A percentile compares a stretch with the other conserved stretches of the same genome.
phyloP scores from a whole-genome alignment of 1,140 invertebrate genomes.

The Drosophila varians region DNA sequence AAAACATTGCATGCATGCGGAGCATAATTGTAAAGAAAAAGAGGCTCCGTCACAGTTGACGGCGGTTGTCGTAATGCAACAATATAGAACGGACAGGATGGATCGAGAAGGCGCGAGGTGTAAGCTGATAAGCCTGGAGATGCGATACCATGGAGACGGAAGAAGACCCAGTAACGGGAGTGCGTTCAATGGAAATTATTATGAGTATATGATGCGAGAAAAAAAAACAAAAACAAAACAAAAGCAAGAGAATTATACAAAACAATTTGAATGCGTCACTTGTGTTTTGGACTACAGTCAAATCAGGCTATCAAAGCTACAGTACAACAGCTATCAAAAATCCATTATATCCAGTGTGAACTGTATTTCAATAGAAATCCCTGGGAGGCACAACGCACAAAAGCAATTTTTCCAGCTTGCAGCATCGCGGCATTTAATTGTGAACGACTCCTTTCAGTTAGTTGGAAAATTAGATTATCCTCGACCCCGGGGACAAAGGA shows the following conservation, averaged over 20 bases:
- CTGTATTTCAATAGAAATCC: slow-evolving; percentile 59
- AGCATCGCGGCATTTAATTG: slow-evolving; percentile 30
- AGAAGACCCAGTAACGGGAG: slow-evolving; percentile 11
- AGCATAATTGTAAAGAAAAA: slow-evolving; percentile 48
- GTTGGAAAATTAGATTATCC: slow-evolving; percentile 80
- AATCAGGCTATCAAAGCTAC: not conserved
- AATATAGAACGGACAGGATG: slow-evolving; percentile 6
- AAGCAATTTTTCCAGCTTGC: slow-evolving; percentile 23
- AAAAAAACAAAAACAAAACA: slow-evolving; percentile 52
- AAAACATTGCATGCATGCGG: slow-evolving; percentile 51
- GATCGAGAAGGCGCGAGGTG: slow-evolving; percentile 17
- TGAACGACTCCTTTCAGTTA: slow-evolving; percentile 44
- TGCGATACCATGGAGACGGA: not conserved
- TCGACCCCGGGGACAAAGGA: slow-evolving; percentile 38
- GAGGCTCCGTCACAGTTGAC: slow-evolving; percentile 32
- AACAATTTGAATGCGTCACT: slow-evolving; percentile 41
- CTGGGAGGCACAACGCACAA: slow-evolving; percentile 22
- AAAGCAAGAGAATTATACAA: not conserved
- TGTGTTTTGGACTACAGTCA: slow-evolving; percentile 2
- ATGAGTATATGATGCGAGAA: slow-evolving; percentile 33
- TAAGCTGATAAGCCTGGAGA: slow-evolving; percentile 15
- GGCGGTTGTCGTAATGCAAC: slow-evolving; percentile 40
- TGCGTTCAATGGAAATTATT: slow-evolving; percentile 49
- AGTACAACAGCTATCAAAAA: not conserved
- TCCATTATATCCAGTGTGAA: not conserved